Conservation (phyloP, 23 tunicate species). For the Botrylloides violaceus region DNA sequence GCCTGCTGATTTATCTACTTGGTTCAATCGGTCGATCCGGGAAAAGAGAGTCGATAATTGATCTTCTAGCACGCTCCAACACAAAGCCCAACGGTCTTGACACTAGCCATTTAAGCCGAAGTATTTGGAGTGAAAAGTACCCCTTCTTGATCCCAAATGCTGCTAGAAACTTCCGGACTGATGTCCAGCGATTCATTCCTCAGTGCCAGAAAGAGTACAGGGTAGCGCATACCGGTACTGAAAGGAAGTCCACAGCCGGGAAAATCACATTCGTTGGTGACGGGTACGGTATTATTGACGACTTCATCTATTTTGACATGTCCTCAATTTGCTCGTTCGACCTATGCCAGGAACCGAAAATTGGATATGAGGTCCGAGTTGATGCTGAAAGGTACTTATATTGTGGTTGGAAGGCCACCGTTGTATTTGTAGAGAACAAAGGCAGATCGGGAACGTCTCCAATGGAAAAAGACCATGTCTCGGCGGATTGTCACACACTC, state of each 20-base stretch:
- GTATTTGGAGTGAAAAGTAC: background rate
- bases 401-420: conserved; percentile 57
- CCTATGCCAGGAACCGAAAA: background rate
- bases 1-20: background rate
- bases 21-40: background rate
- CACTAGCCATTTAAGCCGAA: background rate
- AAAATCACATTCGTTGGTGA: conserved; percentile 5
- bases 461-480: background rate
- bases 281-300: conserved; percentile 9
- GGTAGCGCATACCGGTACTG: background rate
- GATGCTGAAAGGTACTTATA: background rate
- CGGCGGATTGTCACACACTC: background rate
- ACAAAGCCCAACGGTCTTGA: no score
- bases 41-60: background rate
- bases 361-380: background rate
- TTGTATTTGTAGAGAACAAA: background rate
- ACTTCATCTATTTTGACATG: conserved; percentile 7
- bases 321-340: background rate
- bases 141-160: background rate
- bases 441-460: background rate
- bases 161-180: background rate
- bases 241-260: background rate
- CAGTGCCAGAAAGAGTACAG: background rate
- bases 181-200: background rate
- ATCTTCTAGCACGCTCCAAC: no score